These are phyloP conservation scores for Spheniscus humboldti DNA, from an alignment of 2,797 vertebrate species.

Conservation along the genomic window DNA sequence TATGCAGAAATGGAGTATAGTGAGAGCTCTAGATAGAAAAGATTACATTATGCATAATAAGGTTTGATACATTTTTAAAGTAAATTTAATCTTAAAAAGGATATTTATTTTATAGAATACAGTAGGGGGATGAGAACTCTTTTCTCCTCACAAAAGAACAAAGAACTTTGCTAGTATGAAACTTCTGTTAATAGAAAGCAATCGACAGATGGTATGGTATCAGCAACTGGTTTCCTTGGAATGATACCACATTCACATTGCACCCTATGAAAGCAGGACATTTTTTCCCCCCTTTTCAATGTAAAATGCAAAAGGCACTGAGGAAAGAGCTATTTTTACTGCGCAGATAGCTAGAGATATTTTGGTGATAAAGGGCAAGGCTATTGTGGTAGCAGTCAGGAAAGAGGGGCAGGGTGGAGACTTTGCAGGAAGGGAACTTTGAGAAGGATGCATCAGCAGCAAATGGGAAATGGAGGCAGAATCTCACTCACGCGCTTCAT, in stretches of 20 bases:
- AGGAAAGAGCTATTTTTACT: conserved; percentile 41
- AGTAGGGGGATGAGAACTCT: background rate
- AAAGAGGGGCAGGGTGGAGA: conserved; percentile 26
- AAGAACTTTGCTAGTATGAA: background rate
- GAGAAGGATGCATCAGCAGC: background rate
- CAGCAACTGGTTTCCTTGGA: background rate
- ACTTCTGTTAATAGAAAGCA: background rate
- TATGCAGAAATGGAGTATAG: background rate
- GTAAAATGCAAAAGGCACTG: background rate
- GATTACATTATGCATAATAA: background rate
- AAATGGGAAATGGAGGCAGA: background rate
- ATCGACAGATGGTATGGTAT: background rate
- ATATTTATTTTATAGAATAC: background rate
- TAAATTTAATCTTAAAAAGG: background rate
- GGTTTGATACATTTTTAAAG: background rate
- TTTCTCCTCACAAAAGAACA: background rate
- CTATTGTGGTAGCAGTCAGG: conserved; percentile 9
- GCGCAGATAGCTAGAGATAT: background rate
- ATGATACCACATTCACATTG: background rate
- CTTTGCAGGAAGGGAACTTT: background rate
- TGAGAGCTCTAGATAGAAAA: background rate
- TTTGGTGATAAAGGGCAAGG: conserved; percentile 12
- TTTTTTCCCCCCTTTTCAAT: background rate
- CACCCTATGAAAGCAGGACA: background rate
- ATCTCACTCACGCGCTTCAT: background rate